Conservation (phyloP, 2,113 vertebrate genomes). For the Vidua chalybeata region DNA sequence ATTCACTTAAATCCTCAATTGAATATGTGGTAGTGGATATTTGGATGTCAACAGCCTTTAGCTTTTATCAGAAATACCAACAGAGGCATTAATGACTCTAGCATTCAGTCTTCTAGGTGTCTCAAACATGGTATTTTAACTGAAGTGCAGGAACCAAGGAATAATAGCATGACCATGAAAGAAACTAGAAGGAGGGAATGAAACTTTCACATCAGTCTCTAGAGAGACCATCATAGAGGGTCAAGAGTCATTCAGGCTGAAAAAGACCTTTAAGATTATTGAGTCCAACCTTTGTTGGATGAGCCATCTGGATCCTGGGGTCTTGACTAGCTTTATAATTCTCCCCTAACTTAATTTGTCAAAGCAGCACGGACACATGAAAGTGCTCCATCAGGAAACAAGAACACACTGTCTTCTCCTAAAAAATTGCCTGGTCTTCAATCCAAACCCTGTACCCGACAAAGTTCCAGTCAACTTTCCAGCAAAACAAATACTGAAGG, state of each 20-base stretch:
- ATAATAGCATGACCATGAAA: neutral
- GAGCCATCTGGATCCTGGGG: neutral
- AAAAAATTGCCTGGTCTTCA: neutral
- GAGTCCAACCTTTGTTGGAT: neutral
- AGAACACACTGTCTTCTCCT: neutral
- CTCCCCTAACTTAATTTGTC: neutral
- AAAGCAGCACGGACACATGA: neutral
- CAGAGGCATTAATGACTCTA: neutral
- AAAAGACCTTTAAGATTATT: neutral
- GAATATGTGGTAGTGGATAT: neutral
- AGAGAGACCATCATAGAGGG: neutral
- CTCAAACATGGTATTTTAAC: neutral
- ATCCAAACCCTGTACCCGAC: neutral
- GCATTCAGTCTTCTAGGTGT: neutral
- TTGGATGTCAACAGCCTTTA: slow-evolving; percentile 1
- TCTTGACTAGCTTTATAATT: neutral
- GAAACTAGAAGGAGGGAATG: neutral
- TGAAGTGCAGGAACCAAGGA: neutral
- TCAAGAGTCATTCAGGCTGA: neutral
- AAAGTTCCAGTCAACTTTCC: neutral
- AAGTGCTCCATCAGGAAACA: neutral
- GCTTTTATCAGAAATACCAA: slow-evolving; percentile 3
- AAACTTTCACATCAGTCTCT: neutral
- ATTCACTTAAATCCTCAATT: neutral
- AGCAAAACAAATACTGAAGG: neutral